Evolutionary conservation across 37 sponge, comb jelly and placozoan species (phyloP), one percentile per base, ranked within the genome.

Genomic region (Halichondria panicea): DNA sequence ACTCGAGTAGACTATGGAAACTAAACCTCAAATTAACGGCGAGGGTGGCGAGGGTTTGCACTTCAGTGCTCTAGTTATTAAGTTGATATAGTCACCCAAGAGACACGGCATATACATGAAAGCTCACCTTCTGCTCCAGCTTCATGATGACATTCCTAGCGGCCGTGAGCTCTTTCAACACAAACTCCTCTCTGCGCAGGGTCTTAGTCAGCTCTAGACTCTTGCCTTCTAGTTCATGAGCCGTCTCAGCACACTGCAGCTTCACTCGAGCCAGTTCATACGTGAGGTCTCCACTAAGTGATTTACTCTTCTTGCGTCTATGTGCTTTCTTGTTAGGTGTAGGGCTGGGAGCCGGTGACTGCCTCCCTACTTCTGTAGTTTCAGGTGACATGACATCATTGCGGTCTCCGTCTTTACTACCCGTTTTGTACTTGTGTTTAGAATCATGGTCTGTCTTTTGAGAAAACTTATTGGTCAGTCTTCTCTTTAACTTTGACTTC

Each of bases 181-280:
- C 41, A 8, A 54, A 18, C 21, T 61, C 70, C 54, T 77, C 85
- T 55, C 86, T 80, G 31, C 45, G 60, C 28, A 61, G 55, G 1
- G 77, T 59, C 39, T 80, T 65, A 31, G 35, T 83, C 28, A 75
- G 22, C 38, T 84, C 86, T 65, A 56, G 25, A 3, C 22, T 44
- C 77, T 84, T 90, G 61, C 54, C 58, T 50, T 90, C 90, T 32
- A 84, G 48, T 52, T 80, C 69, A 24, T 63, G 60, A 2, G 67
- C 46, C 19, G 66, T 64, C 30, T 84, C 85, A 1, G 82, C 78
- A 18, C 68, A 71, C 50, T 80, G 58, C 1, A 48, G 76, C 86
- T 80, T 90, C 27, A 36, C 76, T 3, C 62, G 39, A 8, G 77
- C 73, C 35, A 90, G 81, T 42, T 90, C 81, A 18, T 37, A 66